These are phyloP conservation scores for Dioctria rufipes DNA, from an alignment of 2,888 invertebrate species.

Conservation along the genomic window DNA sequence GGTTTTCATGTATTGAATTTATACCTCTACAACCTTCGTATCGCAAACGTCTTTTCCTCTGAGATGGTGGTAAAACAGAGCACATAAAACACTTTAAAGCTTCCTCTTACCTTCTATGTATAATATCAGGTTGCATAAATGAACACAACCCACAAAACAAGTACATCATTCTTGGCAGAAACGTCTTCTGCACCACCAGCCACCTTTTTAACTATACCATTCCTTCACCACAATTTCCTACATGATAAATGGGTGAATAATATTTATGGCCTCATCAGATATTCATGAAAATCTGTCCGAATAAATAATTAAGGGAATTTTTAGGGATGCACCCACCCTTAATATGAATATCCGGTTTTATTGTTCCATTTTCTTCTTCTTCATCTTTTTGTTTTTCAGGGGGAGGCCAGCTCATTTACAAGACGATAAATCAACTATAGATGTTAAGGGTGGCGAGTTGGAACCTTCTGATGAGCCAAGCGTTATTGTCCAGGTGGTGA, in stretches of 20 bases:
- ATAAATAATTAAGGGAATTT: conserved; percentile 54
- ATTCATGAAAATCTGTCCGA: conserved; percentile 59
- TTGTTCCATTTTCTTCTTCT: conserved; percentile 26
- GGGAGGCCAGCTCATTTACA: conserved; percentile 71
- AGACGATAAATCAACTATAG: conserved; percentile 65
- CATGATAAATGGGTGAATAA: conserved; percentile 50
- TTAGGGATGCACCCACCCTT: neutral
- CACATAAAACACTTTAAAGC: neutral
- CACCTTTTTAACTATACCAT: neutral
- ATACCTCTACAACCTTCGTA: neutral
- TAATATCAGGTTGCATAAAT: too few relatives aligned
- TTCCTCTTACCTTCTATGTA: too few relatives aligned
- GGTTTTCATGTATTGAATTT: conserved; percentile 11
- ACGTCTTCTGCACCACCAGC: neutral
- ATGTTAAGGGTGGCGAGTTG: conserved; percentile 65
- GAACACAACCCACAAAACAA: conserved; percentile 5
- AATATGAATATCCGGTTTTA: neutral
- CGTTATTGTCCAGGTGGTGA: conserved; percentile 85
- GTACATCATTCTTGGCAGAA: conserved; percentile 1
- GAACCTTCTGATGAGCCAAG: conserved; percentile 76
- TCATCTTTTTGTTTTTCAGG: conserved; percentile 58
- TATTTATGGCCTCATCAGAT: conserved; percentile 58
- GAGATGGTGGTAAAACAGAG: neutral
- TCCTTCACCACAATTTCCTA: neutral
- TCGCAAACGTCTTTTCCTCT: neutral